phyloP scores from a whole-genome alignment of 2,797 vertebrate genomes.

The Cyclopterus lumpus region DNA sequence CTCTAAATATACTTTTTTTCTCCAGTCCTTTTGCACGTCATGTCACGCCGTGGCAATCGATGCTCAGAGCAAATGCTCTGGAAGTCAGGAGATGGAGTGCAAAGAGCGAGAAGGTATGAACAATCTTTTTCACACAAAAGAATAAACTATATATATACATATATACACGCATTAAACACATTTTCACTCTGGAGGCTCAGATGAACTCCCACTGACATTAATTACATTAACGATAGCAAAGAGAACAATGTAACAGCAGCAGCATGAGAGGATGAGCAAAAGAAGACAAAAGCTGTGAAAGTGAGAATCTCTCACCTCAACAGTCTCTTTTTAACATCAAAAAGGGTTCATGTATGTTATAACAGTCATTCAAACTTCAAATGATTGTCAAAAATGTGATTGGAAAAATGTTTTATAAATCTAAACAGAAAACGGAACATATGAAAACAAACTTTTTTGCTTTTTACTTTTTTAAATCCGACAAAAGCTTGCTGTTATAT shows the following conservation, averaged over 20 bases:
- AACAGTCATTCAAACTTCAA: conserved; percentile 1
- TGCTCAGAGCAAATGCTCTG: background rate
- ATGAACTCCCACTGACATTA: conserved; percentile 6
- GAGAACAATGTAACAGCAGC: conserved; percentile 13
- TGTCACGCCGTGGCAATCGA: background rate
- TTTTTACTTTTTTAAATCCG: background rate
- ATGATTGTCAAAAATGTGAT: background rate
- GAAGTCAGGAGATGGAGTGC: background rate
- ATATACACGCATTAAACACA: background rate
- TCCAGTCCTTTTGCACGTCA: background rate
- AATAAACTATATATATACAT: no score
- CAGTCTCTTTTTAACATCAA: background rate
- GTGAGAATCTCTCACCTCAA: conserved; percentile 29
- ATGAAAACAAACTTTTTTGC: background rate
- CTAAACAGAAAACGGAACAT: background rate
- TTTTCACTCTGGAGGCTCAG: background rate
- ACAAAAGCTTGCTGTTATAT: background rate
- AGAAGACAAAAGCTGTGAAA: conserved; percentile 30
- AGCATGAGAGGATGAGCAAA: conserved; percentile 5
- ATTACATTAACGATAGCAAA: conserved; percentile 9
- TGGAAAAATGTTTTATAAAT: background rate
- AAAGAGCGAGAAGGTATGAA: background rate
- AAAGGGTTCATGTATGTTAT: background rate
- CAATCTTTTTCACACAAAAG: background rate
- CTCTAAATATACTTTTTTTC: background rate